phyloP scores from a whole-genome alignment of 2,113 vertebrate genomes.

The Prunella fulvescens region DNA sequence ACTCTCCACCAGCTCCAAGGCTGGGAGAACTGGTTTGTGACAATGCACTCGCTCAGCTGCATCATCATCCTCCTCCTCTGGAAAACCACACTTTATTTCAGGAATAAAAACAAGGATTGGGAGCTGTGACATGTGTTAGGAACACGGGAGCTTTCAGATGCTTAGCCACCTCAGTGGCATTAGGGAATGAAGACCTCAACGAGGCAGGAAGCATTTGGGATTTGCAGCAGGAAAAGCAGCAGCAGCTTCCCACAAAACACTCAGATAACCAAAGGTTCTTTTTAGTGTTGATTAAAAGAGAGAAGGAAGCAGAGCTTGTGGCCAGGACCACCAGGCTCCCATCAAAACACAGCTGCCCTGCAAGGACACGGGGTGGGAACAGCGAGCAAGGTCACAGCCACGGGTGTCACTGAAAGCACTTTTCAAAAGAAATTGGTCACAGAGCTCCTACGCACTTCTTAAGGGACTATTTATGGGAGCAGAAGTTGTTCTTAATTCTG shows the following conservation, averaged over 20 bases:
- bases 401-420: background rate
- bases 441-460: slow-evolving; percentile 26
- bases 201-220: background rate
- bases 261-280: background rate
- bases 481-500: slow-evolving; percentile 13
- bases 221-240: background rate
- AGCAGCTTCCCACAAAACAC: background rate
- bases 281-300: rapidly evolving
- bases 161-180: rapidly evolving
- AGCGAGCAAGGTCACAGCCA: background rate
- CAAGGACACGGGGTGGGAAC: background rate
- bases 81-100: background rate
- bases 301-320: background rate
- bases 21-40: slow-evolving; percentile 12
- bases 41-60: rapidly evolving
- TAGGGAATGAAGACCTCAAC: rapidly evolving
- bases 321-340: background rate
- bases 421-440: background rate
- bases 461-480: slow-evolving; percentile 44
- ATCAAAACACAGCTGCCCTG: background rate
- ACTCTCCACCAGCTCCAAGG: background rate
- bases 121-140: background rate
- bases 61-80: background rate
- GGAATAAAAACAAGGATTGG: background rate
- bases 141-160: background rate